Evolutionary conservation across 2,797 vertebrate genomes (phyloP), one percentile per base, ranked within the genome.

Genomic region (Amniataba percoides): DNA sequence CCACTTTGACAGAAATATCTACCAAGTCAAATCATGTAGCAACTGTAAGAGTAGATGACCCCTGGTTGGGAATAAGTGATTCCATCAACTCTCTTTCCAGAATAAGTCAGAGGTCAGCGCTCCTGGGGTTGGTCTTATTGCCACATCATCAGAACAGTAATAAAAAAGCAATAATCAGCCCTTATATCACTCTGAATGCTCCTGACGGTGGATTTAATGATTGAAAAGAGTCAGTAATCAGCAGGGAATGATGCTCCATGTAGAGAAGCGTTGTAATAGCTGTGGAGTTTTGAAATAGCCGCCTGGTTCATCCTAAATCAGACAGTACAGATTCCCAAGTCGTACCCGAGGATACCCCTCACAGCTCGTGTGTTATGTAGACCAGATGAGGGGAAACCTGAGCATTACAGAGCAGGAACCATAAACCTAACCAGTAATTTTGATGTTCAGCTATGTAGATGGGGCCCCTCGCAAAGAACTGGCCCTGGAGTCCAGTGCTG

Each of bases 361-460:
- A 12, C 67, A 56, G 49, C 42, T 74, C 4, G 5, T 49, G n/a
- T 63, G 68, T 87, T 89, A 85, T 85, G 59, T 51, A 34, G 69
- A 89, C 80, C 87, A 88, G 83, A 87, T 85, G 85, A 88, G 66
- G 55, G 72, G 85, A 80, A 91, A 89, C 79, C 70, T 77, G 73
- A 90, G 61, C 51, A 5, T 77, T 27, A 25, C 62, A 77, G 63
- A 76, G 56, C 63, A 66, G 75, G 73, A 71, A 56, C 70, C 82
- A 87, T 86, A 87, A 90, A 88, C 72, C 56, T 39, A 74, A 75
- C 66, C 78, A 81, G 70, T 57, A 7, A 65, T 83, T 78, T 48
- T 76, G 63, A 85, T 87, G 80, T 80, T 84, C 51, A 69, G 74
- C 64, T 56, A 63, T 66, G 31, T 63, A 53, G 61, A 79, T 46